Base-by-base conservation (phyloP, 2,888 invertebrate genomes). In the Noctua janthe region DNA sequence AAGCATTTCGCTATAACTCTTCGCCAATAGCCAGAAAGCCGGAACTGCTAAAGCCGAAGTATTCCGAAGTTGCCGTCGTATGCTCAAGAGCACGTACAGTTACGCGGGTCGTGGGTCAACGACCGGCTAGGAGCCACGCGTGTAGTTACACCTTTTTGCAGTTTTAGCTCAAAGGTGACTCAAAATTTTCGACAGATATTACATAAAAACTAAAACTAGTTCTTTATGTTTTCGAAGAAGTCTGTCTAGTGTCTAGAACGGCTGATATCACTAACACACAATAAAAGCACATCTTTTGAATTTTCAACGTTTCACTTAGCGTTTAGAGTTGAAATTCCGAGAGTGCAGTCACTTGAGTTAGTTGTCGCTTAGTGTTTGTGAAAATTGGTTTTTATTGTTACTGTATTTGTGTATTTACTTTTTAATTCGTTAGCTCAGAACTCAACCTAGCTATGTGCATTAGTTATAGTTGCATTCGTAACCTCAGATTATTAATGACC, bases 71-170 rank as follows among this genome's bases (percentile, higher is more conserved):
- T 75, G 83, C 86, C 84, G 76, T 83, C 83, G 81, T 87, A 80
- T 87, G 87, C 85, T 80, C 83, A 85, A 89, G 83, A 89, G 80
- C 88, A 87, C 89, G 87, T 90, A 92, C 92, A 92, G 93, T 93
- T 94, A 93, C 90, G 89, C 92, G 88, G 93, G 92, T 93, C 94
- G 92, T 80, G 91, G 93, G 92, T 94, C 93, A 90, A 89, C 80
- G 93, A 75, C 91, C 93, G 76, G 71, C 82, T 86, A 79, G 81
- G 51, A 77, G 78, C 69, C 79, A 85, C 88, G 86, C 88, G 86
- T 82, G 86, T 71, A 71, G 67, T 76, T 87, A 76, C 69, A 43
- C 71, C 78, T 81, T 81, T 85, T 83, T 78, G 88, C 78, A 72
- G 71, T 76, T 78, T 64, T 77, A 78, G 75, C 56, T 39, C 20